These are phyloP conservation scores for Protomyctophum bolini DNA, from an alignment of 2,113 vertebrate genomes.

Conservation along the genomic window DNA sequence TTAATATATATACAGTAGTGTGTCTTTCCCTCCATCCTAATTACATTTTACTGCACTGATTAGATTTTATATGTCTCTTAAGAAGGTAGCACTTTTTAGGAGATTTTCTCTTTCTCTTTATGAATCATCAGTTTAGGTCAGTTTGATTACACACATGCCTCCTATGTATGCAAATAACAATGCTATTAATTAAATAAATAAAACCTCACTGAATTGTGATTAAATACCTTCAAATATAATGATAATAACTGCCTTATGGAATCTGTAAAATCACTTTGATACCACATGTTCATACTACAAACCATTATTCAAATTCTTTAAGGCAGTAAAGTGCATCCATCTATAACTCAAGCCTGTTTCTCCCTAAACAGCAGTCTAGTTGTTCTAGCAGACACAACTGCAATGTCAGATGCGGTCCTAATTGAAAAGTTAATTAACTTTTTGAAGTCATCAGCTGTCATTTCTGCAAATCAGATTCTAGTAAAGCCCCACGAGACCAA, in stretches of 20 bases:
- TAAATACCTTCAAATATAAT: neutral
- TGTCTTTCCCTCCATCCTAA: neutral
- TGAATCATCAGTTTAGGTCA: neutral
- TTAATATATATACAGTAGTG: too few relatives aligned
- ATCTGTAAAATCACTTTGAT: slow-evolving; percentile 5
- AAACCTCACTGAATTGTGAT: neutral
- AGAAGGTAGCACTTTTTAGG: neutral
- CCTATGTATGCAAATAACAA: neutral
- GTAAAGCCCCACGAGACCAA: slow-evolving; percentile 82
- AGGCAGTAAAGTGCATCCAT: slow-evolving; percentile 47
- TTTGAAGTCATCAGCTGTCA: slow-evolving; percentile 96
- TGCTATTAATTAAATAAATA: neutral
- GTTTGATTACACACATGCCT: too few relatives aligned
- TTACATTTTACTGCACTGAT: neutral
- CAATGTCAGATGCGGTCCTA: slow-evolving; percentile 87
- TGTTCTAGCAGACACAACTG: slow-evolving; percentile 76
- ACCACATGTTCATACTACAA: slow-evolving; percentile 36
- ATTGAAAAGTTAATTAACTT: slow-evolving; percentile 99
- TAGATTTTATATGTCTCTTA: neutral
- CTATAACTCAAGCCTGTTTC: slow-evolving; percentile 32
- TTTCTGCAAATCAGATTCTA: slow-evolving; percentile 88
- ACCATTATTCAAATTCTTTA: slow-evolving; percentile 42
- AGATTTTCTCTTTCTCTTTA: neutral
- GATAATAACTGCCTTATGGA: neutral
- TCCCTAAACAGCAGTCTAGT: slow-evolving; percentile 55